Evolutionary conservation across 2,797 vertebrate genomes (phyloP), one percentile per base, ranked within the genome.

Genomic region (Enteromius fasciolatus): DNA sequence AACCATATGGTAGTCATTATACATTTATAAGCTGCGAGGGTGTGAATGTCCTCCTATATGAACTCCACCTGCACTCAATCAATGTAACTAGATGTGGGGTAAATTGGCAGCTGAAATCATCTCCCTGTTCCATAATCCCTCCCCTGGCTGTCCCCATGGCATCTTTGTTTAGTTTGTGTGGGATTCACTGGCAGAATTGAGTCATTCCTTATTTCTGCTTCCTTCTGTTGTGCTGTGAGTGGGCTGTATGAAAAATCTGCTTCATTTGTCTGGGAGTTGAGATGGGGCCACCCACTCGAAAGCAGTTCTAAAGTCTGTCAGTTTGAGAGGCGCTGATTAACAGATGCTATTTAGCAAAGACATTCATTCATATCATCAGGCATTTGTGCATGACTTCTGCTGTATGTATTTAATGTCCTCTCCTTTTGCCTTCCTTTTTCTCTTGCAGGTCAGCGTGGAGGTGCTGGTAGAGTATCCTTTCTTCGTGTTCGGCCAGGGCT

Each of bases 401-500:
- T 59, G 25, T n/a, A 57, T 80, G 61, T 31, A 77, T n/a, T 77
- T 50, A 67, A 17, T 67, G 39, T 68, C 48, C 18, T 75, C 11
- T 78, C 39, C 31, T 28, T n/a, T 54, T 39, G n/a, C 46, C 23
- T 54, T 70, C 23, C 11, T 54, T 48, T 78, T 52, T 44, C 41
- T 66, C 64, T 73, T 39, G 59, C 91, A 99, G 98, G 98, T 99
- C 93, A 97, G 96, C 83, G 97, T 99, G 88, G 98, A 99, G 91
- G 98, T 99, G 82, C 93, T 98, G 93, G 94, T 97, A 90, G 98
- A 99, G 94, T 98, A 99, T 85, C 98, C 98, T 83, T 99, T 99
- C 95, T 99, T 99, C 88, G 98, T 99, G 91, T 99, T 99, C 83
- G 98, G 98, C 92, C 97, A 99, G 93, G 98, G 98, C 90, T 99